Evolutionary conservation across 2,888 invertebrate species (phyloP), one percentile per base, ranked within the genome.

Genomic region (Calameuta filiformis): DNA sequence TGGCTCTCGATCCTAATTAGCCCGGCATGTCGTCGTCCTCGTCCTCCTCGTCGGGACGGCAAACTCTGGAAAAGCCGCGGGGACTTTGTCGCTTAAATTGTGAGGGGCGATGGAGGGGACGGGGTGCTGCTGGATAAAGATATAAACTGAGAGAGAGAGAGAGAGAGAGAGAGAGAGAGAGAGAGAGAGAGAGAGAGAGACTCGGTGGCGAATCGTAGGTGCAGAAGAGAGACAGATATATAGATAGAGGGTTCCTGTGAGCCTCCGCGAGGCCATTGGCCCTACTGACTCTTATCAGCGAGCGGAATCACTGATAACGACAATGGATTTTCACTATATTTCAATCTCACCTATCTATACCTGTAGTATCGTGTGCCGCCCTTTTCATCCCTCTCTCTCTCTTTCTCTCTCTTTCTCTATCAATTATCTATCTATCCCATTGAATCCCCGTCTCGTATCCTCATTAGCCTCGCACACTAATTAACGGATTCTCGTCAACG

Each of bases 1-100:
- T 82, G 84, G 82, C 83, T 83, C 83, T 83, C 85, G 85, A 85
- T 85, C 84, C 85, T 85, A 85, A 85, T 85, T 85, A 85, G 83
- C 82, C 81, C 73, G 80, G 81, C 78, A 23, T 56, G 56, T 56
- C 56, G 56, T 40, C 40, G 6, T 40, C 37, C 37, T 15, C 40
- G 40, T 56, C 56, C 15, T 15, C 56, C 15, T 56, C 56, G 23
- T 23, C 56, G 56, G 56, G 15, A 15, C 40, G 40, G 40, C 23
- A 56, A 56, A 56, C 56, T 56, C 56, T 56, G 23, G 23, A 56
- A 56, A 23, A 56, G 56, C 56, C 56, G 56, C 56, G 23, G 56
- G 56, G 56, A 23, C 56, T 56, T 56, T 56, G 23, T 56, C 56
- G 56, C 56, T 56, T 56, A 56, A 56, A 56, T 23, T 23, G 56